Evolutionary conservation across 1,140 invertebrate species (phyloP).

Genomic region (Calliphora vicina): DNA sequence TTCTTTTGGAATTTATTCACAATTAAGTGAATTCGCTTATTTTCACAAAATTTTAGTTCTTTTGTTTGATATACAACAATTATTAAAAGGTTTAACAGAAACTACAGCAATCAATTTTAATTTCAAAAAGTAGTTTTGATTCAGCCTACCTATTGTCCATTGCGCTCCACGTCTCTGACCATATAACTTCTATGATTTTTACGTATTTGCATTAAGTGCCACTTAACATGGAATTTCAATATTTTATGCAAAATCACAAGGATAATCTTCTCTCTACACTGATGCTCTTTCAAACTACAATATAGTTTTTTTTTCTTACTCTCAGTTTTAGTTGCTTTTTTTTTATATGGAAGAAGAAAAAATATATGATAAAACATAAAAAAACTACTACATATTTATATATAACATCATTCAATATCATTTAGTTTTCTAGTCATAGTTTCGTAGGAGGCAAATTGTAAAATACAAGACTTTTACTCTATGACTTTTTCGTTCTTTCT

Average conservation of each 20-base stretch:
- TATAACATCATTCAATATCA: background rate
- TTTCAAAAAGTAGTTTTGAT: no score
- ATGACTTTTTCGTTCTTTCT: background rate
- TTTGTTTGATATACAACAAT: no score
- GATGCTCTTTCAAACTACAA: background rate
- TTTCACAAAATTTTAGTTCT: no score
- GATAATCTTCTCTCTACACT: constrained; percentile 29
- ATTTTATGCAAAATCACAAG: constrained; percentile 57
- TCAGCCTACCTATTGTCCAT: no score
- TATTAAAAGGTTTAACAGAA: no score
- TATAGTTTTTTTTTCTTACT: background rate
- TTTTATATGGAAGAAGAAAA: background rate
- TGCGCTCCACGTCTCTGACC: no score
- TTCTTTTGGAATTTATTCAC: no score
- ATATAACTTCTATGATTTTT: constrained; percentile 26
- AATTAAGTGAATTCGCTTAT: no score
- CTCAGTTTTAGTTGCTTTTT: background rate
- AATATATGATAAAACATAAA: background rate
- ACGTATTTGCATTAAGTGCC: constrained; percentile 60
- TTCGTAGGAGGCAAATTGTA: background rate
- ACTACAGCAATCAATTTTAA: no score
- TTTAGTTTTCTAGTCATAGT: background rate
- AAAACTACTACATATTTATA: background rate
- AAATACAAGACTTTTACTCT: background rate
- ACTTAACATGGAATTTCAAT: constrained; percentile 62